Evolutionary conservation across 1,140 invertebrate species (phyloP).

Genomic region (Aphelinus certus): DNA sequence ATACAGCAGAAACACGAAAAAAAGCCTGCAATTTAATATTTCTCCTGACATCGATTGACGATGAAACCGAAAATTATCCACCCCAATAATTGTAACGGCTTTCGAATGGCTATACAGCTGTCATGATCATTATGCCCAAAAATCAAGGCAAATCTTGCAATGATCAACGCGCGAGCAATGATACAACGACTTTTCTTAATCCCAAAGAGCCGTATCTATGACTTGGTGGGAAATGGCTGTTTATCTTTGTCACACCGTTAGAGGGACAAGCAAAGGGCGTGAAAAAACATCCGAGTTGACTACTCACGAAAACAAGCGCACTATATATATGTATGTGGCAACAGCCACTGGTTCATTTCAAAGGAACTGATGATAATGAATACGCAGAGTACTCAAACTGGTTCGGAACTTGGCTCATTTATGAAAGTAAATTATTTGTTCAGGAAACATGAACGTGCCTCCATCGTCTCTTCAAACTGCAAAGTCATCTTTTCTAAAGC

Average conservation of each 20-base stretch:
- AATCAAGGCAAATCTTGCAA: too few species aligned
- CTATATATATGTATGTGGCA: too few species aligned
- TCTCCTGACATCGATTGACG: background rate
- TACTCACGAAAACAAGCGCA: constrained; percentile 13
- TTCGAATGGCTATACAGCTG: too few species aligned
- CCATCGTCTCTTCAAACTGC: constrained; percentile 42
- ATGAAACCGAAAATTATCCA: background rate
- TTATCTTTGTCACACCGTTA: too few species aligned
- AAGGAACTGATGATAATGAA: constrained; percentile 47
- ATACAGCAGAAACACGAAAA: constrained; percentile 35
- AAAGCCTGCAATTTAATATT: constrained; percentile 19
- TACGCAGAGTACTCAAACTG: constrained; percentile 43
- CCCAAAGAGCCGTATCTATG: too few species aligned
- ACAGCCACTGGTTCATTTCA: too few species aligned
- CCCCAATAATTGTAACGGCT: background rate
- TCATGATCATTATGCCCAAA: too few species aligned
- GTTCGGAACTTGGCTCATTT: constrained; percentile 57
- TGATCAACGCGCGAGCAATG: too few species aligned
- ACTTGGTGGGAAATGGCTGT: too few species aligned
- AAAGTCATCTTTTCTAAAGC: constrained; percentile 57
- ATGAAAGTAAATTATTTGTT: constrained; percentile 57
- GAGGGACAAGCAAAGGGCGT: constrained; percentile 33
- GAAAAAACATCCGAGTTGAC: constrained; percentile 28
- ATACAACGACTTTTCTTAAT: too few species aligned
- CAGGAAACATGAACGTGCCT: constrained; percentile 41